phyloP scores from a whole-genome alignment of 2,888 invertebrate species.

The Phyto melanocephala region DNA sequence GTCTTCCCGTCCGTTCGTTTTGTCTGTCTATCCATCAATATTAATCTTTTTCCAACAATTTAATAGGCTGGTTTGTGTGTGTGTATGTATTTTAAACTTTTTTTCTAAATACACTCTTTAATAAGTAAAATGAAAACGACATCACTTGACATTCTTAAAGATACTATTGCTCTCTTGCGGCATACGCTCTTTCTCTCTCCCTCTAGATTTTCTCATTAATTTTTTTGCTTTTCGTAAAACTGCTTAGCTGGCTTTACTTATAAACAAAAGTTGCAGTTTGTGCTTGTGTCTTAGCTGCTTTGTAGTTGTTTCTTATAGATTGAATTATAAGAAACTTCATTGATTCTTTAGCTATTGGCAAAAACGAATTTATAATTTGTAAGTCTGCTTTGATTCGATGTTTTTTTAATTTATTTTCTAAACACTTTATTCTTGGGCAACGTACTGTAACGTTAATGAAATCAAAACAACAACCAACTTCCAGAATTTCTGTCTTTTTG shows the following conservation, averaged over 20 bases:
- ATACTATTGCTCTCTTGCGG: slow-evolving; percentile 7
- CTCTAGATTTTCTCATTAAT: not conserved
- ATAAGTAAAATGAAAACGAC: slow-evolving; percentile 60
- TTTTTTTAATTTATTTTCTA: slow-evolving; percentile 15
- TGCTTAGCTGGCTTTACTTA: slow-evolving; percentile 21
- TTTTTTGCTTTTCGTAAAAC: not conserved
- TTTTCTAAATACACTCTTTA: slow-evolving; percentile 36
- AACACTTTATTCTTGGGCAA: slow-evolving; percentile 39
- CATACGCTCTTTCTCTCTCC: not conserved
- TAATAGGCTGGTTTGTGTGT: slow-evolving; percentile 1
- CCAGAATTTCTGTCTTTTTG: slow-evolving; percentile 18
- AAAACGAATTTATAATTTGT: slow-evolving; percentile 48
- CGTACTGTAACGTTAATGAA: slow-evolving; percentile 19
- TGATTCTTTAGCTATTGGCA: slow-evolving; percentile 59
- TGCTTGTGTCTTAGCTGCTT: not conserved
- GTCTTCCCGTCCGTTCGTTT: not conserved
- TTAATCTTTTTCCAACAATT: not conserved
- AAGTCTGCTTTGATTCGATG: no score
- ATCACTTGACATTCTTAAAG: slow-evolving; percentile 62
- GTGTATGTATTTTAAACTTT: not conserved
- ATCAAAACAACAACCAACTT: slow-evolving; percentile 11
- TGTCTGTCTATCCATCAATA: not conserved
- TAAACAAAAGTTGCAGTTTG: not conserved
- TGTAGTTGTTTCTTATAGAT: slow-evolving; percentile 29
- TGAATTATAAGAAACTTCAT: slow-evolving; percentile 58